Evolutionary conservation across 2,888 invertebrate genomes (phyloP).

Genomic region (Conops quadrifasciatus): DNA sequence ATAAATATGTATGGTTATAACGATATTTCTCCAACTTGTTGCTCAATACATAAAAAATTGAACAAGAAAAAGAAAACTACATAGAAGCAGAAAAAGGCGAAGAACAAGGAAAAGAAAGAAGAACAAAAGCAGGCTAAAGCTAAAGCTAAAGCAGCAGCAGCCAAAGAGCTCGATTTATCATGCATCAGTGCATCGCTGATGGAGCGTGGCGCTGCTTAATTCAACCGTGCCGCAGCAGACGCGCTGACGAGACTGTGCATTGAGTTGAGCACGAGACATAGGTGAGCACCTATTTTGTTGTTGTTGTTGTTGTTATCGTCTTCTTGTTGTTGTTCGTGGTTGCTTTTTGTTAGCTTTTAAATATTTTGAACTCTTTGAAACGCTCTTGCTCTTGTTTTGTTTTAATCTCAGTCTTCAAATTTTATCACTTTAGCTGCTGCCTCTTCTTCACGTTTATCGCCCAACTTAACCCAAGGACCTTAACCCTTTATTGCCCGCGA

Average conservation of each 20-base stretch:
- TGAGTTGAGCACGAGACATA: slow-evolving; percentile 14
- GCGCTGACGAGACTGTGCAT: neutral
- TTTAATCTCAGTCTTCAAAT: neutral
- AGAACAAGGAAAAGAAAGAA: neutral
- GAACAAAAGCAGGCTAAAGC: neutral
- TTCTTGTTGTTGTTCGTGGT: neutral
- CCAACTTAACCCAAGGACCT: slow-evolving; percentile 23
- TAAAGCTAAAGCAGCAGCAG: too few species aligned
- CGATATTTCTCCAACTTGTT: neutral
- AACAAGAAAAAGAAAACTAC: neutral
- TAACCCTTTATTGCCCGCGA: too few species aligned
- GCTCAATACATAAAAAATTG: neutral
- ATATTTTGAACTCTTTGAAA: too few species aligned
- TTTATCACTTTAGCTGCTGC: neutral
- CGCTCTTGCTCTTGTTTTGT: neutral
- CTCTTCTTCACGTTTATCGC: slow-evolving; percentile 19
- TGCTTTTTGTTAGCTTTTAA: too few species aligned
- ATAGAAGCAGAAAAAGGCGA: slow-evolving; percentile 5
- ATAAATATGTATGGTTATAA: too few species aligned
- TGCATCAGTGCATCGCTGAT: slow-evolving; percentile 49
- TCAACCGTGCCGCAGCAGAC: slow-evolving; percentile 36
- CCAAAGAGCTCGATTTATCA: slow-evolving; percentile 33
- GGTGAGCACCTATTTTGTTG: neutral
- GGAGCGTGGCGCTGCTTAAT: slow-evolving; percentile 47
- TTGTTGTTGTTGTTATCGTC: neutral